Evolutionary conservation across 2,888 invertebrate species (phyloP).

Genomic region (Amiota minor): DNA sequence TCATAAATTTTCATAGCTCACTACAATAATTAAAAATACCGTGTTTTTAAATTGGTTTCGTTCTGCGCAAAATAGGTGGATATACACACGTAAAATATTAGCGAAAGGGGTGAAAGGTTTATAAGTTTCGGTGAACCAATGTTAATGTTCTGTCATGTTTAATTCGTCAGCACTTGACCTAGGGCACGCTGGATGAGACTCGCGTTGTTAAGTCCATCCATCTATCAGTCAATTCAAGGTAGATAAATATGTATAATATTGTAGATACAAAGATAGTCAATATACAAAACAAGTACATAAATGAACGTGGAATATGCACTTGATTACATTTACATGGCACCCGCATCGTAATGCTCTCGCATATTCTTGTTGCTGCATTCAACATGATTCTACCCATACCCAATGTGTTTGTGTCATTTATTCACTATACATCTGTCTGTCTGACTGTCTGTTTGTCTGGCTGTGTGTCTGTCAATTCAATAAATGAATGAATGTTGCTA

Average conservation of each 20-base stretch:
- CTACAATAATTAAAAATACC: no score
- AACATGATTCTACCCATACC: neutral
- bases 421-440: conserved; percentile 20
- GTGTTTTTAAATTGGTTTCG: no score
- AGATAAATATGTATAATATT: no score
- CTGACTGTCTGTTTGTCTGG: neutral
- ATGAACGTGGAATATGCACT: conserved; percentile 47
- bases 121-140: no score
- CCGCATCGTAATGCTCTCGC: conserved; percentile 24
- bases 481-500: conserved; percentile 59
- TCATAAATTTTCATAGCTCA: no score
- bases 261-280: neutral
- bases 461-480: no score
- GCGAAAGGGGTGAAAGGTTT: no score
- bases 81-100: no score
- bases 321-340: conserved; percentile 62
- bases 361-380: neutral
- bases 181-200: conserved; percentile 32
- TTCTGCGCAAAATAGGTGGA: no score
- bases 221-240: neutral
- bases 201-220: conserved; percentile 22
- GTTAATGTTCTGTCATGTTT: conserved; percentile 35
- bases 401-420: neutral
- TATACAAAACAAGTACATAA: conserved; percentile 31
- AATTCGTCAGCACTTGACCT: conserved; percentile 64